Base-by-base conservation (phyloP, 2,113 vertebrate genomes). In the Ophiodon elongatus region DNA sequence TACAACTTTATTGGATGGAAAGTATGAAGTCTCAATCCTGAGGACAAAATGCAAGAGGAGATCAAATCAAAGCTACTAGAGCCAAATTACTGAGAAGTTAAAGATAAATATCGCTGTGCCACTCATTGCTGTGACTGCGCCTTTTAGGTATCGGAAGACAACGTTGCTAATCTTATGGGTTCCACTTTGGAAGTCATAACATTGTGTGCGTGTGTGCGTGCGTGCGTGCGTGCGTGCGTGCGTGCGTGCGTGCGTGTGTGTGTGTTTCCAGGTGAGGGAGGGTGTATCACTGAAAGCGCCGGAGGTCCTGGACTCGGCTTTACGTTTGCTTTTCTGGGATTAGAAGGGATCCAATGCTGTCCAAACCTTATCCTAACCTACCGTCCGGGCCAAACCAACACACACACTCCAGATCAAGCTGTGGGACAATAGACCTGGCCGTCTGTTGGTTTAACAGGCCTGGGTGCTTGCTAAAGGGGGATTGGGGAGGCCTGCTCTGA, bases 361-460 rank as follows among this genome's bases (percentile, higher is more conserved):
- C 85, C 84, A 93, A 95, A 93, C 76, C 87, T 93, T 89, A 85
- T 89, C 73, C 87, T 90, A 92, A 94, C 88, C 89, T 85, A 80
- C 70, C 52, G 54, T 56, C 90, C 79, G 11, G 79, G 85, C 92
- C 90, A 91, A 94, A 94, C 87, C 90, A 94, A 95, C 92, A 94
- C 69, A 76, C 89, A 79, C 80, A 89, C 91, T 86, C 88, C 89
- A 83, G 83, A 80, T 86, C 85, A 88, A 85, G 91, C 88, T 67
- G 43, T n/a, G 70, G 85, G 76, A 95, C 93, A 95, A 95, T 88
- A 79, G 93, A 75, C 85, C 74, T 54, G 83, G 82, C 78, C 25
- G 45, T 79, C 33, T 95, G 93, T 95, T 95, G 88, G 83, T 93
- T 91, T 90, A 90, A 81, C 83, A 87, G 80, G 87, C 90, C 93